These are phyloP conservation scores for Oreochromis niloticus DNA, from an alignment of 2,113 vertebrate species.

Conservation along the genomic window DNA sequence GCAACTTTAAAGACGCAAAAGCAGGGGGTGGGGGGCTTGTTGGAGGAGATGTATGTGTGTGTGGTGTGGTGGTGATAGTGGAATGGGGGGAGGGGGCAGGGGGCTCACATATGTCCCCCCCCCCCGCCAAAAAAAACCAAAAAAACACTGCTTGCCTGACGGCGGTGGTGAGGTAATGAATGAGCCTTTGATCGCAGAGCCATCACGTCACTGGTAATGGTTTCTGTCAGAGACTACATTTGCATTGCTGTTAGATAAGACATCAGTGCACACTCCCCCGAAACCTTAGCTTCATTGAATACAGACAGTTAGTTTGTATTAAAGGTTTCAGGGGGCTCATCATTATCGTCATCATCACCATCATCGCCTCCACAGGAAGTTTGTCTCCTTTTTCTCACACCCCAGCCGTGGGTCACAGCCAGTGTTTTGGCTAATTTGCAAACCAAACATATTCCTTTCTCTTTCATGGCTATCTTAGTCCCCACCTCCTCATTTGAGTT, in stretches of 20 bases:
- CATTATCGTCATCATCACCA: not conserved
- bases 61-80: not conserved
- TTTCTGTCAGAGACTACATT: conserved; percentile 1
- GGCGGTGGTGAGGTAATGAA: conserved; percentile 39
- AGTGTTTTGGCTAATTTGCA: conserved; percentile 70
- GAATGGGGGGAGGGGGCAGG: not conserved
- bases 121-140: not conserved
- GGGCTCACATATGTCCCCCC: conserved; percentile 53
- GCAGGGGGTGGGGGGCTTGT: not conserved
- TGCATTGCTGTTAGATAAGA: not conserved
- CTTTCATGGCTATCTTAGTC: conserved; percentile 34
- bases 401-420: conserved; percentile 18
- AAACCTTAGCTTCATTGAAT: not conserved
- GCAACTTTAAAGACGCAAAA: conserved; percentile 58
- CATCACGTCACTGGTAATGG: not conserved
- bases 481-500: conserved; percentile 40
- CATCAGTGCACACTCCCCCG: not conserved
- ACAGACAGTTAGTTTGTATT: not conserved
- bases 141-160: conserved; percentile 24
- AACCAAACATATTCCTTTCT: conserved; percentile 56
- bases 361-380: not conserved
- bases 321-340: not conserved
- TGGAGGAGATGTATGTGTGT: not conserved
- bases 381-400: conserved; percentile 42
- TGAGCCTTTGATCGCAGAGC: conserved; percentile 23